Conservation (phyloP, 2,113 vertebrate species). For the rat (Rattus norvegicus) region DNA sequence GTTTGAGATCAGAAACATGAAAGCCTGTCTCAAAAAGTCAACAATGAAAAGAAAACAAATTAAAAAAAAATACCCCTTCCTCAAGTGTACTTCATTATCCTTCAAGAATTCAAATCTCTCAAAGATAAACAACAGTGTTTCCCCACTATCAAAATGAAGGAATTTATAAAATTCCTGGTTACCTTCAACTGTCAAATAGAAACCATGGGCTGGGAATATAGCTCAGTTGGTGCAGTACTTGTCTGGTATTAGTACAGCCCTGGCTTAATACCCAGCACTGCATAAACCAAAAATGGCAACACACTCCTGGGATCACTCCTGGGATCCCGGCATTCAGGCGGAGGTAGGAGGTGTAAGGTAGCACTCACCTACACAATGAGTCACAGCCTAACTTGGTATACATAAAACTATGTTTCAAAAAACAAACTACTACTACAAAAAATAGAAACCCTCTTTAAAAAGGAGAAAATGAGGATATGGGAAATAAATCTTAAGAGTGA, state of each 20-base stretch:
- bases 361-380: not conserved
- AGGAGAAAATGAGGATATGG: not conserved
- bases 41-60: not conserved
- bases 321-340: not conserved
- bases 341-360: not conserved
- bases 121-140: slow-evolving; percentile 37
- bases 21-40: not conserved
- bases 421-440: not conserved
- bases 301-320: not conserved
- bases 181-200: slow-evolving; percentile 21
- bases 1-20: not conserved
- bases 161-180: slow-evolving; percentile 41
- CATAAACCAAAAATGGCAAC: not conserved
- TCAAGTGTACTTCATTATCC: not conserved
- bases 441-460: not conserved
- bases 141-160: not conserved
- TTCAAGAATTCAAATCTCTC: slow-evolving; percentile 28
- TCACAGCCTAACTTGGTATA: not conserved
- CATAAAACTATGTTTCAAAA: not conserved
- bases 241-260: not conserved
- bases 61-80: not conserved
- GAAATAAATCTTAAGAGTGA: not conserved
- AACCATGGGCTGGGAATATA: not conserved
- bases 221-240: not conserved
- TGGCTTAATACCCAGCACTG: not conserved